Conservation (phyloP, 2,113 vertebrate genomes). For the Bubo scandiacus region DNA sequence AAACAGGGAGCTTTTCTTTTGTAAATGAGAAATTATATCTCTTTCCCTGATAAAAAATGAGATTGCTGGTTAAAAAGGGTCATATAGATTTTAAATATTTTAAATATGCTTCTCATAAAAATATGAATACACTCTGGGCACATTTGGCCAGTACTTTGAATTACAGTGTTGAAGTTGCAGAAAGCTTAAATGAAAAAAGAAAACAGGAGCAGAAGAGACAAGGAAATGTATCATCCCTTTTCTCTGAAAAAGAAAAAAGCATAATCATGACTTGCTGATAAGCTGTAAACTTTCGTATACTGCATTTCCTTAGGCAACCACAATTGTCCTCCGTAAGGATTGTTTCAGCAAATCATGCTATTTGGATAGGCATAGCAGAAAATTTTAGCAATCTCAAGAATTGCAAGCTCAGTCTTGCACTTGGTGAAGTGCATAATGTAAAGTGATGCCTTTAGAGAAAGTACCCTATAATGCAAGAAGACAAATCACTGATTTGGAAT, state of each 20-base stretch:
- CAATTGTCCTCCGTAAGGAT: not conserved
- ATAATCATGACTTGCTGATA: not conserved
- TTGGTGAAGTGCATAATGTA: slow-evolving; percentile 3
- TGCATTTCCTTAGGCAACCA: slow-evolving; percentile 24
- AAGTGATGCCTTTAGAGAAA: slow-evolving; percentile 32
- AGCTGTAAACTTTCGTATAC: not conserved
- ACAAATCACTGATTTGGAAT: slow-evolving; percentile 52
- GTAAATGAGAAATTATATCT: not conserved
- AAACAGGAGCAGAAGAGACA: not conserved
- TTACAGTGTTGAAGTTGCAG: not conserved
- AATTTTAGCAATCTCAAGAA: not conserved
- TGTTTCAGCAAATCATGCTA: not conserved
- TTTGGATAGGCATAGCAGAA: not conserved
- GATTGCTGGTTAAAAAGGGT: not conserved
- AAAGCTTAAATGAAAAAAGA: not conserved
- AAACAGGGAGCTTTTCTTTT: fast-evolving
- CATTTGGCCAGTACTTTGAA: not conserved
- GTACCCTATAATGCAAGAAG: not conserved
- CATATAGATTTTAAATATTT: not conserved
- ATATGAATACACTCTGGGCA: not conserved
- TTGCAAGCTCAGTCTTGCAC: not conserved
- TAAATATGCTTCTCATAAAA: not conserved
- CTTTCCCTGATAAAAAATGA: not conserved
- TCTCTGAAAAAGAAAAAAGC: not conserved
- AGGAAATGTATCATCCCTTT: not conserved